Evolutionary conservation across 2,888 invertebrate genomes (phyloP).

Genomic region (Candidula unifasciata): DNA sequence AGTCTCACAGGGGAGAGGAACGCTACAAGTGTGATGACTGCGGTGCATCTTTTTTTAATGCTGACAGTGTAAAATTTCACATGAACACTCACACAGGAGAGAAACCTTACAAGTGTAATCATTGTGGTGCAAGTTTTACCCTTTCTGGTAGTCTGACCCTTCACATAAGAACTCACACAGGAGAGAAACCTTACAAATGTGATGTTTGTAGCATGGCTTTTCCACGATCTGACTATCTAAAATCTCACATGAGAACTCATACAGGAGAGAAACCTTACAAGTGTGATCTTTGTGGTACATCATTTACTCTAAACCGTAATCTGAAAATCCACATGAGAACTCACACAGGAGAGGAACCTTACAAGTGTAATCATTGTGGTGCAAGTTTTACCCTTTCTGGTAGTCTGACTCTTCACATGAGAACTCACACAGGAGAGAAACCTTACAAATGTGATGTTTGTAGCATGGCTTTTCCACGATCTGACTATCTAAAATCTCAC

Average conservation of each 20-base stretch:
- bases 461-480: too few species aligned
- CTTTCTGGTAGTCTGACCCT: not conserved
- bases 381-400: too few species aligned
- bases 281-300: constrained; percentile 13
- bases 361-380: not conserved
- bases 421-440: too few species aligned
- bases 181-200: not conserved
- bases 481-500: too few species aligned
- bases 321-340: not conserved
- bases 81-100: constrained; percentile 1
- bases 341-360: not conserved
- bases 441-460: too few species aligned
- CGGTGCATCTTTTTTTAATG: too few species aligned
- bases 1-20: too few species aligned
- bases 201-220: not conserved
- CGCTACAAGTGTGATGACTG: too few species aligned
- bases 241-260: not conserved
- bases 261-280: constrained; percentile 12
- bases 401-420: too few species aligned
- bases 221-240: not conserved
- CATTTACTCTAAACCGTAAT: not conserved
- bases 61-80: too few species aligned
- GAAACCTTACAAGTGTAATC: constrained; percentile 13
- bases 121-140: not conserved
- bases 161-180: not conserved